Evolutionary conservation across 2,888 invertebrate species (phyloP).

Genomic region (Tetranychus truncatus): DNA sequence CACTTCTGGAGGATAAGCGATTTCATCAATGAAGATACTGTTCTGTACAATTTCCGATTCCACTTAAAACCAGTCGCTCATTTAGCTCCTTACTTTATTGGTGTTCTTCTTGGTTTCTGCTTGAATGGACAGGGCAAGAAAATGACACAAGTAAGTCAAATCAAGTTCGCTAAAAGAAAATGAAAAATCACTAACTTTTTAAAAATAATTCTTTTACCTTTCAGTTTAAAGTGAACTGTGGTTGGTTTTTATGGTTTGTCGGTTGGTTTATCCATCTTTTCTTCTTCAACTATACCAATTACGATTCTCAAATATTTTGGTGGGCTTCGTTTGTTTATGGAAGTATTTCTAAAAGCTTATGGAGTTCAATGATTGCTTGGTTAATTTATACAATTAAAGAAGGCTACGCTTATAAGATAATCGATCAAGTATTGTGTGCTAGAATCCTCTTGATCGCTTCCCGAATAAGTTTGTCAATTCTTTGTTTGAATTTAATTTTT

Average conservation of each 20-base stretch:
- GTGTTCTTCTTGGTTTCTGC: neutral
- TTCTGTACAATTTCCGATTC: neutral
- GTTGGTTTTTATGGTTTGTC: neutral
- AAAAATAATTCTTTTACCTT: neutral
- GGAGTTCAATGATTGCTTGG: constrained; percentile 3
- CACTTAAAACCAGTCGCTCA: constrained; percentile 5
- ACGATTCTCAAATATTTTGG: neutral
- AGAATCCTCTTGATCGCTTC: neutral
- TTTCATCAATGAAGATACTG: neutral
- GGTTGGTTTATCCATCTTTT: neutral
- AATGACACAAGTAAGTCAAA: neutral
- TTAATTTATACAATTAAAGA: constrained; percentile 3
- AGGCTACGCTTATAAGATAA: neutral
- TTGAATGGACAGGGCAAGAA: neutral
- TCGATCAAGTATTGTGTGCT: neutral
- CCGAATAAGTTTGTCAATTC: neutral
- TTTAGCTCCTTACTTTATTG: neutral
- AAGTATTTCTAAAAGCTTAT: constrained; percentile 1
- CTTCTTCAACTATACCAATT: neutral
- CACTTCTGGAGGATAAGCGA: constrained; percentile 1
- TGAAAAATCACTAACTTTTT: neutral
- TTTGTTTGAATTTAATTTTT: neutral
- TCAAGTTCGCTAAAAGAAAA: no score
- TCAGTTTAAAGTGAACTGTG: neutral
- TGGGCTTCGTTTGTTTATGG: neutral